Base-by-base conservation (phyloP, 2,113 vertebrate species). In the Cebidichthys violaceus region DNA sequence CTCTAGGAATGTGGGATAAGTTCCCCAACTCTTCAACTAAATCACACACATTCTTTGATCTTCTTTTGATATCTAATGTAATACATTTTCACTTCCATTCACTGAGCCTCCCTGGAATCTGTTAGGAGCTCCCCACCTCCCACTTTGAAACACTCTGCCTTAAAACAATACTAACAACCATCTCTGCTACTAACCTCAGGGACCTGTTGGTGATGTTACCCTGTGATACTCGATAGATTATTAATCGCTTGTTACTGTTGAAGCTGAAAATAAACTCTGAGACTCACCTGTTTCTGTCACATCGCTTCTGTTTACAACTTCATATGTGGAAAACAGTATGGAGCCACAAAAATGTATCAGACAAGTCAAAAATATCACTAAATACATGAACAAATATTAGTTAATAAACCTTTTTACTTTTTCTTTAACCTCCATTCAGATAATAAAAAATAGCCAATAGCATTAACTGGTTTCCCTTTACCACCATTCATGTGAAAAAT, bases 211-310 rank as follows among this genome's bases (percentile, higher is more conserved):
- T 22, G 22, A n/a, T 31, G 20, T 41, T 17, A 37, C 29, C 33
- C 43, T 22, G 13, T 24, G 18, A 57, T 50, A 24, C 39, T 22
- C 11, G 2, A 17, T 54, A 35, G 9, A 50, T 33, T 29, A 59
- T 54, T 50, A 60, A 37, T 69, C 4, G 0, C 33, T 35, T 80
- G 39, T 64, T 22, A 50, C n/a, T 43, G 54, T 61, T 43, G 9
- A 70, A 75, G 75, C 27, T 75, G 9, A 15, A 57, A 79, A 81
- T 77, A 84, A 84, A 74, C 11, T 43, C 24, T 59, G 14, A 27
- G n/a, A 47, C 8, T 65, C 17, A 24, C 1, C 57, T 79, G 71
- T 11, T n/a, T 77, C 71, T 41, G 31, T 60, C 70, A 4, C 4
- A 20, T 80, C 70, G 2, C 2, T 11, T 80, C 10, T 80, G 43